Evolutionary conservation across 2,797 vertebrate genomes (phyloP), one percentile per base, ranked within the genome.

Genomic region (Cuculus canorus): DNA sequence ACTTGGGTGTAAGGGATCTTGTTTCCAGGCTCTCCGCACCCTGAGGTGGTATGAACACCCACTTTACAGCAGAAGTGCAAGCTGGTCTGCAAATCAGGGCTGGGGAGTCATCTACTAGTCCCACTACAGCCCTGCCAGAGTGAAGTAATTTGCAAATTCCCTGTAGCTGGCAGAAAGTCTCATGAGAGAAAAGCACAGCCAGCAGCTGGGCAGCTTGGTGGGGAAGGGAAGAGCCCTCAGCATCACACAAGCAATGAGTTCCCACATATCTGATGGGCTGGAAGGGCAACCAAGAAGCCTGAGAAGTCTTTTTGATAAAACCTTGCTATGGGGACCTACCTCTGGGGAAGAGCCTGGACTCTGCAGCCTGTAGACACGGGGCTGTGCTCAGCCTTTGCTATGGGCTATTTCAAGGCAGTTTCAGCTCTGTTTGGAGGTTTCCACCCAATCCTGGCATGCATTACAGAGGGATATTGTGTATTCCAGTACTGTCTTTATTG

Each of bases 361-460:
- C 52, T 68, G 73, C 72, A 78, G 85, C 53, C 50, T 88, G 72
- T 7, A 90, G 76, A 61, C 61, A 57, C 68, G 45, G 43, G 53
- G 17, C 61, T 77, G 22, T 70, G n/a, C n/a, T 77, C 79, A 81
- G 64, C 64, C 41, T 82, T 80, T 87, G 48, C 72, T 54, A 32
- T 8, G 37, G 45, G 73, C 60, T 95, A 91, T 91, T 95, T 95
- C 89, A 96, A 82, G 70, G 76, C 52, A n/a, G 7, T 18, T 91
- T 89, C 64, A 92, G 94, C 80, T 95, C 88, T 0, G 24, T 90
- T 94, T 94, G 92, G 66, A 94, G 33, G n/a, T 82, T 95, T 95
- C 54, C 90, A 90, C 82, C 88, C 80, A 86, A 52, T 90, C 82
- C 63, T 94, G 94, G 94, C 73, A 90, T 86, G 93, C 70, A 56